Conservation (phyloP, 92 coral and sea anemone genomes). For the Phenganax marumi region DNA sequence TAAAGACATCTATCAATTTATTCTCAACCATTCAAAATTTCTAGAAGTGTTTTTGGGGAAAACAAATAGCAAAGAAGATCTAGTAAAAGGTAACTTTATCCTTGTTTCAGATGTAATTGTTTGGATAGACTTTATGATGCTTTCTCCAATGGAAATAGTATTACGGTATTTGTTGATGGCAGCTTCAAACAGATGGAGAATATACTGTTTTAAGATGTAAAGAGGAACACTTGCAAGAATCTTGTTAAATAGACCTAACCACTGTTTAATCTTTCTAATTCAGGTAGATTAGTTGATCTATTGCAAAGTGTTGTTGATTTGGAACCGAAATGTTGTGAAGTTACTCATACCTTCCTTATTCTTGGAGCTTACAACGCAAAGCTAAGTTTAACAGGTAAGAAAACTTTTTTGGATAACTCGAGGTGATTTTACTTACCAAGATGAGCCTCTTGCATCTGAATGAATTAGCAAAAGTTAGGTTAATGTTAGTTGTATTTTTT, state of each 20-base stretch:
- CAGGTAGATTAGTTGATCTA: constrained; percentile 71
- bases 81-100: constrained; percentile 51
- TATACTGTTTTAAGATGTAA: no score
- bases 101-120: not conserved
- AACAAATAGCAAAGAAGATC: constrained; percentile 3
- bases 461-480: not conserved
- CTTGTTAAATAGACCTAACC: not conserved
- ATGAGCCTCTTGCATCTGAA: not conserved
- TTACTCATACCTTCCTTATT: constrained; percentile 68
- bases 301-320: constrained; percentile 68
- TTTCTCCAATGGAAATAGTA: not conserved
- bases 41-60: constrained; percentile 63
- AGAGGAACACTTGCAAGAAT: not conserved
- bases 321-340: constrained; percentile 66
- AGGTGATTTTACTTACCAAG: not conserved
- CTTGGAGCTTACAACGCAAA: constrained; percentile 79
- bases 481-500: not conserved
- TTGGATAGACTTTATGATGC: not conserved
- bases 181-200: not conserved
- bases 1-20: constrained; percentile 69
- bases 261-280: constrained; percentile 1
- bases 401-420: not conserved
- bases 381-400: constrained; percentile 59
- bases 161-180: not conserved
- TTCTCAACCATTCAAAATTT: constrained; percentile 84